Conservation (phyloP, 2,888 invertebrate species). For the Aradus depressus region DNA sequence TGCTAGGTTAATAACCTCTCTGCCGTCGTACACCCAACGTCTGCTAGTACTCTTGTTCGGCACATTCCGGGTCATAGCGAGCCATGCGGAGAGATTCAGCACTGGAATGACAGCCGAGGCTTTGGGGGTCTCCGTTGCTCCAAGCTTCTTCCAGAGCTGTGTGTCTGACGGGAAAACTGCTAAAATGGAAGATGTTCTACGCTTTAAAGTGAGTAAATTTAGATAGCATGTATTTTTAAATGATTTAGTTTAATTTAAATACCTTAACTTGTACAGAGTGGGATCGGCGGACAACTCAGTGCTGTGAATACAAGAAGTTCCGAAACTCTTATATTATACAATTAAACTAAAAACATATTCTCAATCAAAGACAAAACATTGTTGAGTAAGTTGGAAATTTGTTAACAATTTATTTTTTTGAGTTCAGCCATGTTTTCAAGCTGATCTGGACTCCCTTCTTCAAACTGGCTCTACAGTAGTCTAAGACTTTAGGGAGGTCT, state of each 20-base stretch:
- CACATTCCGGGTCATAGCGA: slow-evolving; percentile 89
- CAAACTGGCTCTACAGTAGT: too few species aligned
- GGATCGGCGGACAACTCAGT: too few species aligned
- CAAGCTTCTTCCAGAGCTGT: slow-evolving; percentile 92
- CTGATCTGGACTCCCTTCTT: too few species aligned
- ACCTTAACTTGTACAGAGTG: background rate
- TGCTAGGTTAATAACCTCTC: slow-evolving; percentile 70
- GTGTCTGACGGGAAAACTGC: slow-evolving; percentile 90
- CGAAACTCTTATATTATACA: too few species aligned
- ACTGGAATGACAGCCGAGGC: slow-evolving; percentile 94
- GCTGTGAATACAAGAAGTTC: too few species aligned
- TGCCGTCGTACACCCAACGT: slow-evolving; percentile 83
- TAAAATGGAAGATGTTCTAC: slow-evolving; percentile 88
- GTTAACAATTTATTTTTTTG: too few species aligned
- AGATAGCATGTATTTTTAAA: background rate
- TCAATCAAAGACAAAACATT: too few species aligned
- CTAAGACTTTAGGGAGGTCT: too few species aligned
- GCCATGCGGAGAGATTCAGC: slow-evolving; percentile 76
- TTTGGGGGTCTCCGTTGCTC: slow-evolving; percentile 87
- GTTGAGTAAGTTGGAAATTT: too few species aligned
- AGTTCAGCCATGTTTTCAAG: too few species aligned
- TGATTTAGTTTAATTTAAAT: background rate
- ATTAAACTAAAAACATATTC: too few species aligned
- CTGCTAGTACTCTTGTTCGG: slow-evolving; percentile 90
- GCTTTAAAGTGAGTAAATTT: slow-evolving; percentile 65